These are phyloP conservation scores for Drosophila subsilvestris DNA, from an alignment of 2,888 invertebrate species.

Conservation along the genomic window DNA sequence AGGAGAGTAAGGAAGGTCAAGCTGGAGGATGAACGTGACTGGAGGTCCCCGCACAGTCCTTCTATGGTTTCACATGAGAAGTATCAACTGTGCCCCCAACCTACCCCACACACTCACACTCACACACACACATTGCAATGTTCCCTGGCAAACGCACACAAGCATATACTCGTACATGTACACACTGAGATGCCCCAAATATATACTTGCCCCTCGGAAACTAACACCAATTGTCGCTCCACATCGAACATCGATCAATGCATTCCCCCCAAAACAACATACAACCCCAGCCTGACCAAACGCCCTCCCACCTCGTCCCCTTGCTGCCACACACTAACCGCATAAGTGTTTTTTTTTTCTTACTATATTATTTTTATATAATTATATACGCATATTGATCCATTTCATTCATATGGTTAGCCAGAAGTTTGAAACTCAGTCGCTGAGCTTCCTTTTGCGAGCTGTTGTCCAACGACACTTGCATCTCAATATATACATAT, in stretches of 20 bases:
- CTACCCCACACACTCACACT: slow-evolving; percentile 36
- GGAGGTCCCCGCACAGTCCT: slow-evolving; percentile 52
- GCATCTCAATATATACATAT: slow-evolving; percentile 27
- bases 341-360: slow-evolving; percentile 11
- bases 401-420: slow-evolving; percentile 15
- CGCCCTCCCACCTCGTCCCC: slow-evolving; percentile 3
- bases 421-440: slow-evolving; percentile 61
- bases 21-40: slow-evolving; percentile 4
- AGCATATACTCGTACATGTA: slow-evolving; percentile 19
- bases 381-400: slow-evolving; percentile 25
- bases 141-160: slow-evolving; percentile 25
- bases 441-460: slow-evolving; percentile 63
- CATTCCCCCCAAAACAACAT: not conserved
- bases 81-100: slow-evolving; percentile 57
- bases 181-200: not conserved
- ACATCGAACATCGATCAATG: slow-evolving; percentile 15
- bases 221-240: slow-evolving; percentile 1
- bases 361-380: slow-evolving; percentile 4
- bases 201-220: slow-evolving; percentile 22
- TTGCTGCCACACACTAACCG: slow-evolving; percentile 20
- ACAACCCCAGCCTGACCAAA: slow-evolving; percentile 39
- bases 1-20: not conserved
- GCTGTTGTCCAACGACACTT: slow-evolving; percentile 73
- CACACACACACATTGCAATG: slow-evolving; percentile 3
- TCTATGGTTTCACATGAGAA: slow-evolving; percentile 82